Evolutionary conservation across 2,888 invertebrate genomes (phyloP), one percentile per base, ranked within the genome.

Genomic region (Mimas tiliae): DNA sequence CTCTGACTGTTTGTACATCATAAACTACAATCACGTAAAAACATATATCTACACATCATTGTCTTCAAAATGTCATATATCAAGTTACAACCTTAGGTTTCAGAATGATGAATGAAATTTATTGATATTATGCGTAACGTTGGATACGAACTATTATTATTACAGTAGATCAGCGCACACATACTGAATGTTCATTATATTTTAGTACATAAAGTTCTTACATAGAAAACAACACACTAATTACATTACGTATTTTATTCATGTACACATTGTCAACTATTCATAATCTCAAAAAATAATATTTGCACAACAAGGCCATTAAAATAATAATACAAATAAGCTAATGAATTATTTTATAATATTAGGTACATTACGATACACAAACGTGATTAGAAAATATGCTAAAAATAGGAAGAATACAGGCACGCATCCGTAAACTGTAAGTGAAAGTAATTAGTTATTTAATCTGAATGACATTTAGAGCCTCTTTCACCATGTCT

Each of bases 61-160:
- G 86, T 87, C 77, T 74, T 87, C 81, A 85, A 87, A 86, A 84
- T 79, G 82, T 88, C 89, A 87, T 88, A 89, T 91, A 91, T 88
- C 86, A 82, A 92, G 86, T 90, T 91, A 93, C 93, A 93, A 93
- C 93, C 93, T 85, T 92, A 89, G 74, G 88, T 92, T 92, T 85
- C 92, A 86, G 84, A 85, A 83, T 87, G 82, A 87, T 86, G 79
- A 83, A 82, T 85, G 80, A 83, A 84, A 84, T 83, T 74, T 80
- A 78, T 72, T 67, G 69, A 74, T 78, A 71, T 72, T 68, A 72
- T 69, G 71, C 68, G 66, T 77, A 73, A 74, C 66, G 74, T 73
- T 71, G 62, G 78, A 73, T 75, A 71, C 69, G 70, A 76, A 72
- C 75, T 79, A 78, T 75, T 68, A 62, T 73, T 62, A 72, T 70